A percentile compares a stretch with the other conserved stretches of the same genome.
Conservation (phyloP, 2,113 vertebrate genomes). For the Indicator indicator region DNA sequence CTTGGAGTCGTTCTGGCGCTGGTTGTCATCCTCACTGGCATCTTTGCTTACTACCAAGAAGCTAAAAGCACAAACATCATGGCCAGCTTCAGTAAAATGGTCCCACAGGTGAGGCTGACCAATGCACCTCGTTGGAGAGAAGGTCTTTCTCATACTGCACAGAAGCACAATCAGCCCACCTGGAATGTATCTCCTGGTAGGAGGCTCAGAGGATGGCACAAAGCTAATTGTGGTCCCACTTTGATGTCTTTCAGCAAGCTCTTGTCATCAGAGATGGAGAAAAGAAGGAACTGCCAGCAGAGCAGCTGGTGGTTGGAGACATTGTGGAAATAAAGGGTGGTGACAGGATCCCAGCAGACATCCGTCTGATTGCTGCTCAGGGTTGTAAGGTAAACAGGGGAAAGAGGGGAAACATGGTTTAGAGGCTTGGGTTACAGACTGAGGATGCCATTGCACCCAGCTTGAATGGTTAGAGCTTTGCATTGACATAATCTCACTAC, state of each 20-base stretch:
- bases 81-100: constrained; percentile 85
- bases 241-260: constrained; percentile 72
- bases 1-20: constrained; percentile 77
- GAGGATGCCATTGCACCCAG: accelerated
- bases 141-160: not conserved
- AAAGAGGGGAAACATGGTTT: not conserved
- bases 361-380: constrained; percentile 75
- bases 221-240: not conserved
- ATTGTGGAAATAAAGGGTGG: constrained; percentile 83
- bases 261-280: constrained; percentile 78
- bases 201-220: not conserved
- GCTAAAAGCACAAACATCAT: constrained; percentile 87
- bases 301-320: constrained; percentile 81
- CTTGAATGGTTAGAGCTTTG: not conserved
- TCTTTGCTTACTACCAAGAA: constrained; percentile 86
- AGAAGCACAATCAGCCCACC: not conserved
- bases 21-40: constrained; percentile 80
- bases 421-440: accelerated
- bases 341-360: constrained; percentile 81
- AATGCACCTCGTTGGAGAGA: not conserved
- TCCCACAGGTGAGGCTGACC: constrained; percentile 79
- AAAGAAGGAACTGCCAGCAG: constrained; percentile 77
- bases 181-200: not conserved
- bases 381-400: constrained; percentile 77
- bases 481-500: not conserved